Base-by-base conservation (phyloP, 2,113 vertebrate species). In the Apus apus region DNA sequence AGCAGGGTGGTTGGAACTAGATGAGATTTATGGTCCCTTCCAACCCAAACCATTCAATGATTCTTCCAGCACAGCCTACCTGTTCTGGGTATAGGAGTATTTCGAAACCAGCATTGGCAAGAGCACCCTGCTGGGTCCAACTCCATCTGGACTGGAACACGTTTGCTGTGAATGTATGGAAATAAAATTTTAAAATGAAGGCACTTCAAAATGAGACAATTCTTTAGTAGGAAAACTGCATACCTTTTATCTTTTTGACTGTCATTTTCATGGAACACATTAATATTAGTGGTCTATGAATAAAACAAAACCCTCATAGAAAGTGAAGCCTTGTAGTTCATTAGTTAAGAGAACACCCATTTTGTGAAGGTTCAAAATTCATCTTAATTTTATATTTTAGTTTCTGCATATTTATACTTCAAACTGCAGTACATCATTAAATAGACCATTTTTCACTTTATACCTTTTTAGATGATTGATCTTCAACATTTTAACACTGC, bases 401-500 rank as follows among this genome's bases (percentile, higher is more conserved):
- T 88, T 61, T 17, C 75, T 78, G 21, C 54, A 17, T 87, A 72
- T 68, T 92, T 87, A 20, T 66, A 68, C 48, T 62, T 92, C 58
- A 83, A 48, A 78, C 4, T 3, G 22, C 15, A 58, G 51, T 8
- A 15, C 48, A 61, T 62, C 30, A 30, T 53, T 94, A 85, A 90
- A 81, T 19, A 57, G 51, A 79, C 75, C 2, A n/a, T 79, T 83
- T 75, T 79, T 94, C 20, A 72, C 58, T 89, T 78, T 53, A 67
- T 89, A 74, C 27, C 30, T 85, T 91, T 94, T 51, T 12, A 89
- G 85, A 75, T 53, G 9, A 29, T 53, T 83, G n/a, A 15, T 89
- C 77, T 82, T 32, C 53, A 48, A 64, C 45, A 82, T 86, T 92
- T 96, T 96, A 96, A 93, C 91, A 54, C 18, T 40, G 58, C 68